phyloP scores from a whole-genome alignment of 1,140 invertebrate genomes.

The Drosophila athabasca region DNA sequence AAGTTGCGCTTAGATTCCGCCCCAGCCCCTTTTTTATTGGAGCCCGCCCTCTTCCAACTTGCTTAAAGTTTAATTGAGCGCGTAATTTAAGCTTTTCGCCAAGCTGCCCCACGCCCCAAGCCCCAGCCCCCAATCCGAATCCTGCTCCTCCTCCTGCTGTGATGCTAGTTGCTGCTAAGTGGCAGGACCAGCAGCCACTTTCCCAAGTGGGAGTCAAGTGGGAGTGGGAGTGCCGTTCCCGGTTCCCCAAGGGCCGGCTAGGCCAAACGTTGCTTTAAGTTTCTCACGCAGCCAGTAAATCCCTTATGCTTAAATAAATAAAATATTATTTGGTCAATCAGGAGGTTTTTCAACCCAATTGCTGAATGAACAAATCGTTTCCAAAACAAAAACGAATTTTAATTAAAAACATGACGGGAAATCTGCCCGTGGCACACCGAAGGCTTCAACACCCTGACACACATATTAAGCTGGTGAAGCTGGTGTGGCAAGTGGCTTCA shows the following conservation, averaged over 20 bases:
- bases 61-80: constrained; percentile 79
- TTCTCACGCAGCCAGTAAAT: not conserved
- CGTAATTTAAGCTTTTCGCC: constrained; percentile 77
- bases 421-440: not conserved
- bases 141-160: constrained; percentile 12
- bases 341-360: constrained; percentile 2
- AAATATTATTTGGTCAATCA: constrained; percentile 14
- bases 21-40: constrained; percentile 23
- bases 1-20: constrained; percentile 60
- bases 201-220: not conserved
- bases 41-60: constrained; percentile 49
- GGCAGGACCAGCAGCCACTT: constrained; percentile 33
- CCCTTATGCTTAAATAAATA: constrained; percentile 38
- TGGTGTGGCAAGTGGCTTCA: no score
- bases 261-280: constrained; percentile 18
- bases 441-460: not conserved
- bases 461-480: no score
- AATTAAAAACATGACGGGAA: constrained; percentile 24
- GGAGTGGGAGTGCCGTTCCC: not conserved
- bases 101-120: constrained; percentile 35
- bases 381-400: constrained; percentile 20
- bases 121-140: not conserved
- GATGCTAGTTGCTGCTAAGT: constrained; percentile 67
- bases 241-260: not conserved
- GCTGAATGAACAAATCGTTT: constrained; percentile 17